A percentile compares a stretch with the other conserved stretches of the same genome.
Conservation (phyloP, 2,797 vertebrate genomes). For the Triplophysa yarkandensis region DNA sequence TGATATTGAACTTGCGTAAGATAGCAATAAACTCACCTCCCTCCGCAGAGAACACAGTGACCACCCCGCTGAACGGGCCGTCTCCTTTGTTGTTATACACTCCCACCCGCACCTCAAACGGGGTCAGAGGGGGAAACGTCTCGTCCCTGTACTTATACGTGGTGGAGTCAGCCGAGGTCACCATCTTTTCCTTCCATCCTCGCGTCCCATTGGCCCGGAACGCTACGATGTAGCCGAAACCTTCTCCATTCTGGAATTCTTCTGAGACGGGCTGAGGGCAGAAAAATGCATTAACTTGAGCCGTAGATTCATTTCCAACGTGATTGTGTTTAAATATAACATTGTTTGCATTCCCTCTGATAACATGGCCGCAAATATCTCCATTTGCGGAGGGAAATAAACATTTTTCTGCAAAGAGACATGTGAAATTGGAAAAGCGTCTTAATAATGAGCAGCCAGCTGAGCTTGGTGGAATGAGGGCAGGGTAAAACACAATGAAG, state of each 20-base stretch:
- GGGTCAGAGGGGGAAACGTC: slow-evolving; percentile 94
- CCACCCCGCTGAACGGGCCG: slow-evolving; percentile 91
- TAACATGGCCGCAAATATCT: background rate
- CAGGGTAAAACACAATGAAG: slow-evolving; percentile 9
- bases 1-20: slow-evolving; percentile 21
- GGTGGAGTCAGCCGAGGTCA: slow-evolving; percentile 92
- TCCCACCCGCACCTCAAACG: slow-evolving; percentile 95
- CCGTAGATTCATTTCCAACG: background rate
- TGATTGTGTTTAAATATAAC: slow-evolving; percentile 4
- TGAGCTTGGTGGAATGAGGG: slow-evolving; percentile 25
- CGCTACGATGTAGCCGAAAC: slow-evolving; percentile 96
- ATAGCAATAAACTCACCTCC: slow-evolving; percentile 77
- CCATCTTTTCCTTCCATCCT: slow-evolving; percentile 98
- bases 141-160: slow-evolving; percentile 96
- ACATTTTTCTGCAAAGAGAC: background rate
- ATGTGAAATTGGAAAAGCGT: slow-evolving; percentile 27
- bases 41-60: slow-evolving; percentile 92
- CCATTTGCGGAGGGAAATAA: slow-evolving; percentile 7
- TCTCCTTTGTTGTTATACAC: slow-evolving; percentile 98
- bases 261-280: slow-evolving; percentile 88
- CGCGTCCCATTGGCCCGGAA: slow-evolving; percentile 94
- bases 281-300: background rate
- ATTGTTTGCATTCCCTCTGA: slow-evolving; percentile 4
- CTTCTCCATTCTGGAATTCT: slow-evolving; percentile 96
- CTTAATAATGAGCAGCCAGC: slow-evolving; percentile 37